phyloP scores from a whole-genome alignment of 2,888 invertebrate species.

The Brachycybe producta region DNA sequence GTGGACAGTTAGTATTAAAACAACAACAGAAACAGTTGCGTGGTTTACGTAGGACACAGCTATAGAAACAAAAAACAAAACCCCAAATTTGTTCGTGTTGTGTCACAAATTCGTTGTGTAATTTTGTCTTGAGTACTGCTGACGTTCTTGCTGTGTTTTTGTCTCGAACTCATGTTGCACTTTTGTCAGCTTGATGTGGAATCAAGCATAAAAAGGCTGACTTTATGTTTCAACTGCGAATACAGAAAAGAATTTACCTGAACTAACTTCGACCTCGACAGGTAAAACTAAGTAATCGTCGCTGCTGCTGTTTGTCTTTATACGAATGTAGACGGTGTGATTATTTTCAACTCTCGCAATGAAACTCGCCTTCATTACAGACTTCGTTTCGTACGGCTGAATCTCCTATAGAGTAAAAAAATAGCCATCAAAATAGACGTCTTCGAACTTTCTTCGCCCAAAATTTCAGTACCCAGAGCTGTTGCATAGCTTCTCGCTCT shows the following conservation, averaged over 20 bases:
- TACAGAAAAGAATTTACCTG: slow-evolving; percentile 33
- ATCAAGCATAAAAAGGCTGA: too few species aligned
- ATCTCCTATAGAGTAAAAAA: slow-evolving; percentile 43
- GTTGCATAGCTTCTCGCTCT: slow-evolving; percentile 61
- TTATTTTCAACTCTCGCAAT: slow-evolving; percentile 62
- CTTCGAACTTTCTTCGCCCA: neutral
- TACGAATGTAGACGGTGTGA: slow-evolving; percentile 70
- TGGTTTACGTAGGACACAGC: too few species aligned
- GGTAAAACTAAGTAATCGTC: slow-evolving; percentile 59
- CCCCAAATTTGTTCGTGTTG: too few species aligned
- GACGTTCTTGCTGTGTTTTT: too few species aligned
- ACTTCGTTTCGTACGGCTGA: slow-evolving; percentile 72
- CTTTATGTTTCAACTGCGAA: too few species aligned
- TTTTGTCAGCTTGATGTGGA: too few species aligned
- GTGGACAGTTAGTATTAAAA: too few species aligned
- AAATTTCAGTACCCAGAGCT: slow-evolving; percentile 51
- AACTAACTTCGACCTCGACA: slow-evolving; percentile 66
- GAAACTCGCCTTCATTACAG: slow-evolving; percentile 74
- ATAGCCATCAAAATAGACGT: neutral
- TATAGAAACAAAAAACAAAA: too few species aligned
- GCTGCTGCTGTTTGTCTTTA: slow-evolving; percentile 51
- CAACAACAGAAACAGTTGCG: too few species aligned
- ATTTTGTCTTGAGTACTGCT: too few species aligned
- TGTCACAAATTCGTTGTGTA: too few species aligned
- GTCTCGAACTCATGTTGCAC: too few species aligned